Percentiles rank a stretch among this genome's conserved stretches.
Conservation (phyloP, 1,140 invertebrate genomes). For the Drosophila sulfurigaster region DNA sequence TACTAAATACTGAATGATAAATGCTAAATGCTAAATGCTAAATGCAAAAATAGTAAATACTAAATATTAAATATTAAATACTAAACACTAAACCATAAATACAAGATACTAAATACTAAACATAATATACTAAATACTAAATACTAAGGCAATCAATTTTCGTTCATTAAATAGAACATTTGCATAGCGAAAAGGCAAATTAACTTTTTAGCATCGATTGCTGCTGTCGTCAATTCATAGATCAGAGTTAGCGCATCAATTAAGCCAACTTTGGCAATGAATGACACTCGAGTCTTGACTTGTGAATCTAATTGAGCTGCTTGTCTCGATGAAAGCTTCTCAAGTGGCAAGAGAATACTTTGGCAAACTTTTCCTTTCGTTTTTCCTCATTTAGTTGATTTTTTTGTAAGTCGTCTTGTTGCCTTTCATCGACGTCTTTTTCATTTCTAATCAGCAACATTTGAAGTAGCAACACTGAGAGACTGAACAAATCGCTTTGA, state of each 20-base stretch:
- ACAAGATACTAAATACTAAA: no score
- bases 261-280: conserved; percentile 1
- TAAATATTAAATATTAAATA: no score
- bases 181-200: no score
- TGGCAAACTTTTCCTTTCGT: neutral
- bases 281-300: neutral
- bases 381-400: neutral
- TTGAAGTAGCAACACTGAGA: conserved; percentile 57
- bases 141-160: no score
- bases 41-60: no score
- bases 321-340: conserved; percentile 7
- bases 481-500: conserved; percentile 63
- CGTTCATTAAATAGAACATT: no score
- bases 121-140: no score
- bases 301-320: conserved; percentile 29
- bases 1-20: no score
- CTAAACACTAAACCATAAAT: no score
- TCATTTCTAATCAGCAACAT: conserved; percentile 71
- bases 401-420: neutral
- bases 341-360: conserved; percentile 12
- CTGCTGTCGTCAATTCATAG: conserved; percentile 2
- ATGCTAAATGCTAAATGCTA: no score
- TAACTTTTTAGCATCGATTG: no score
- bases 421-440: conserved; percentile 21
- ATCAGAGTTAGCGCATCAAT: conserved; percentile 24